These are phyloP conservation scores for Phenganax marumi DNA, from an alignment of 92 coral and sea anemone genomes.

Conservation along the genomic window DNA sequence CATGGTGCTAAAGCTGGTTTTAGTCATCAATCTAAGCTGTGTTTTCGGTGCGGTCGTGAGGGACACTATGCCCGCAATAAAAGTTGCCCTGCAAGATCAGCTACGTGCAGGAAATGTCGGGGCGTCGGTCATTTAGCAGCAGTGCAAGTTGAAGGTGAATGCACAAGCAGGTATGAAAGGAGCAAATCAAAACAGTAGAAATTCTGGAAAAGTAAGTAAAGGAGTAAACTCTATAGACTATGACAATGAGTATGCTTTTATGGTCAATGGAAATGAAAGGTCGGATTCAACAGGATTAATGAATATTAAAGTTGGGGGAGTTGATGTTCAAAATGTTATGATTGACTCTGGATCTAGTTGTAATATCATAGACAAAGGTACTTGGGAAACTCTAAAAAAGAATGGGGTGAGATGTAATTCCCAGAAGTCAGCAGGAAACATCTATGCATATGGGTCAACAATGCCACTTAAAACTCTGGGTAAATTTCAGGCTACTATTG, in stretches of 20 bases:
- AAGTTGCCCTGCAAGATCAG: constrained; percentile 39
- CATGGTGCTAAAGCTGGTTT: background rate
- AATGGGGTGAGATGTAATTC: constrained; percentile 43
- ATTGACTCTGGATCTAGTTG: constrained; percentile 48
- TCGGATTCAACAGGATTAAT: background rate
- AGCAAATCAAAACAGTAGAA: background rate
- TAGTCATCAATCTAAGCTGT: constrained; percentile 11
- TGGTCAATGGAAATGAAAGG: background rate
- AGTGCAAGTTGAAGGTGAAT: constrained; percentile 37
- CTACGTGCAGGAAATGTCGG: constrained; percentile 45
- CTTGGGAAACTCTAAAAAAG: constrained; percentile 42
- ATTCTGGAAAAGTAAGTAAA: constrained; percentile 26
- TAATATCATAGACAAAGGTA: constrained; percentile 30
- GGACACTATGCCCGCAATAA: constrained; percentile 48
- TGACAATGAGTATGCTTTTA: constrained; percentile 36
- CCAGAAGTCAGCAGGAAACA: constrained; percentile 23
- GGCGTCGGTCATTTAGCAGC: constrained; percentile 45
- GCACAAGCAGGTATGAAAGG: constrained; percentile 24
- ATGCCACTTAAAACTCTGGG: constrained; percentile 38
- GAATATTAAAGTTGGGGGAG: constrained; percentile 38
- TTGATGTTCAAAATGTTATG: constrained; percentile 17
- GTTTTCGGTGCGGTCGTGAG: constrained; percentile 50
- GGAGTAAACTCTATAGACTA: constrained; percentile 26
- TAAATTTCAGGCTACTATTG: constrained; percentile 4
- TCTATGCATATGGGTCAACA: constrained; percentile 9